Evolutionary conservation across 2,113 vertebrate species (phyloP).

Genomic region (Mellivora capensis): DNA sequence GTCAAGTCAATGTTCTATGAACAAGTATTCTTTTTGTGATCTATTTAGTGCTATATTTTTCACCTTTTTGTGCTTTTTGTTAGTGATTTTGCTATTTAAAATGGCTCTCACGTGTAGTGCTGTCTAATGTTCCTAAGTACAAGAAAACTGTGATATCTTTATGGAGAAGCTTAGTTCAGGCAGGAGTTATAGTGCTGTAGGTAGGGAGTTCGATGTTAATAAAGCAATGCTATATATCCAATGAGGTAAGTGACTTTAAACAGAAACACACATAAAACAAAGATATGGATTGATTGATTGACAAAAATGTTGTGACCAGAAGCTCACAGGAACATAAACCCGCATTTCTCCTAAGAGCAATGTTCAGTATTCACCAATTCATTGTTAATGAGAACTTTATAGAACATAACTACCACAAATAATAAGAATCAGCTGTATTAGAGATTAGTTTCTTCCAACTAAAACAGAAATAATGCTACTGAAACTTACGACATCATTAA

Average conservation of each 20-base stretch:
- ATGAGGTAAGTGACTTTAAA: background rate
- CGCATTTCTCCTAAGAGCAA: background rate
- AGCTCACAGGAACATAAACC: background rate
- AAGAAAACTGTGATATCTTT: background rate
- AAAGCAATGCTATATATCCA: background rate
- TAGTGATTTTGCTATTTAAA: background rate
- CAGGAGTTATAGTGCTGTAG: background rate
- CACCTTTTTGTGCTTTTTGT: background rate
- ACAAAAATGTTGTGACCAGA: background rate
- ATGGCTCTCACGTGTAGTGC: accelerated
- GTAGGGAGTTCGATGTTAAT: background rate
- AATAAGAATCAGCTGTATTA: background rate
- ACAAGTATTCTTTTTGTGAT: background rate
- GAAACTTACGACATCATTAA: background rate
- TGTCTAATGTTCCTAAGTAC: background rate
- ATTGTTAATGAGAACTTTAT: background rate
- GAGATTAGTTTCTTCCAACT: background rate
- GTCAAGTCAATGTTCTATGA: background rate
- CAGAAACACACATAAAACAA: background rate
- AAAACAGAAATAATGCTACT: background rate
- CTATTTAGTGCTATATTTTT: background rate
- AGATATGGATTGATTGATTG: background rate
- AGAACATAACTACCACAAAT: background rate
- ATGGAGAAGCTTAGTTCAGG: background rate
- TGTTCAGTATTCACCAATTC: background rate